phyloP scores from a whole-genome alignment of 2,113 vertebrate genomes.

The Heptranchias perlo region DNA sequence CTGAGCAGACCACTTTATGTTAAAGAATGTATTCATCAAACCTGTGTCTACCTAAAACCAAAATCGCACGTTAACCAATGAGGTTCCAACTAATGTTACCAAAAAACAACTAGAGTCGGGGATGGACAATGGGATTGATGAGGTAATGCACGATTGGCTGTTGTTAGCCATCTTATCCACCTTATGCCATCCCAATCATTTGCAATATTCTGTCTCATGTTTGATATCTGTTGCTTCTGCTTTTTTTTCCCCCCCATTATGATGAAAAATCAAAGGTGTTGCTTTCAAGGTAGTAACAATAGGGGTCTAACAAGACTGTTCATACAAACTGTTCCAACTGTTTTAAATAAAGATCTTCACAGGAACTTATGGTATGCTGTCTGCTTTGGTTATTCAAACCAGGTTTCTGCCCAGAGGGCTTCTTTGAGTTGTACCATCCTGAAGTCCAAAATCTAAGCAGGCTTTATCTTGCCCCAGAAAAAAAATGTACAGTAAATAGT shows the following conservation, averaged over 20 bases:
- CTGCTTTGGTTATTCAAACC: conserved; percentile 31
- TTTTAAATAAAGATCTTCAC: not conserved
- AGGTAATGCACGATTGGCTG: not conserved
- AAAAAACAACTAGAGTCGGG: not conserved
- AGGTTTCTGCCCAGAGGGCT: not conserved
- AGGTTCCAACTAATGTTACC: not conserved
- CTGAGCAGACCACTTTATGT: not conserved
- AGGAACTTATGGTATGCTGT: not conserved
- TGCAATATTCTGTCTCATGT: not conserved
- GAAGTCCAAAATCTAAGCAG: not conserved
- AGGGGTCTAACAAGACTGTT: not conserved
- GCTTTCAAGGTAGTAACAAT: not conserved
- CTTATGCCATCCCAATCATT: not conserved
- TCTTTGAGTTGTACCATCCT: not conserved
- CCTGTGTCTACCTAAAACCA: not conserved
- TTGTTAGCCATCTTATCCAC: not conserved
- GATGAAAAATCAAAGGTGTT: not conserved
- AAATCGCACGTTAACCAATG: not conserved
- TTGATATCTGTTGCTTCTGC: not conserved
- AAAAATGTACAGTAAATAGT: not conserved
- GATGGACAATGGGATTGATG: not conserved
- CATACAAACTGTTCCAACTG: conserved; percentile 10
- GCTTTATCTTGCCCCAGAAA: conserved; percentile 3
- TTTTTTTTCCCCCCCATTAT: not conserved
- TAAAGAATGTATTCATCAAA: not conserved